Conservation (phyloP, 1,140 invertebrate genomes). For the Drosophila kanapiae region DNA sequence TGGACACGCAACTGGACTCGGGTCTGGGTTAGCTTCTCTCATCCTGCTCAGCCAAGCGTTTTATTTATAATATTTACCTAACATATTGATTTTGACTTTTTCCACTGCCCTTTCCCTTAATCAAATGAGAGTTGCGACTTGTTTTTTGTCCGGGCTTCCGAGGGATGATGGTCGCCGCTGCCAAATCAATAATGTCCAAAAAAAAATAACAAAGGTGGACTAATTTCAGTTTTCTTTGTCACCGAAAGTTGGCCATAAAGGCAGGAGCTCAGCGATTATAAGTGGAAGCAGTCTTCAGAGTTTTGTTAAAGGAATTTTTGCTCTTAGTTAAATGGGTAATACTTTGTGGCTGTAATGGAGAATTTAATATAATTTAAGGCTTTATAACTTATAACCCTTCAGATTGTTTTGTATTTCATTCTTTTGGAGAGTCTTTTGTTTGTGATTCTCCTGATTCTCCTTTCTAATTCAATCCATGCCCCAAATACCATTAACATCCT, state of each 20-base stretch:
- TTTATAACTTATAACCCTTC: neutral
- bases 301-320: neutral
- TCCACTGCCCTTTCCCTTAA: neutral
- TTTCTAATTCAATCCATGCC: no score
- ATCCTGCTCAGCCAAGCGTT: neutral
- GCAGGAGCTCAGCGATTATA: neutral
- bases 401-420: no score
- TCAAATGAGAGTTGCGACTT: constrained; percentile 9
- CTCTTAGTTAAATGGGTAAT: constrained; percentile 3
- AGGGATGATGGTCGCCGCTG: constrained; percentile 14
- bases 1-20: constrained; percentile 36
- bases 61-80: constrained; percentile 45
- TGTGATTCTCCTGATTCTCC: no score
- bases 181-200: constrained; percentile 33
- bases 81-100: constrained; percentile 40
- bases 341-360: neutral
- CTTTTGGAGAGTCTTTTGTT: no score
- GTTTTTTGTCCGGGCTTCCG: neutral
- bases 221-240: constrained; percentile 5
- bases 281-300: no score
- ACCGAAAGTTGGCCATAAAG: neutral
- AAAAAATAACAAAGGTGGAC: constrained; percentile 14
- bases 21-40: neutral
- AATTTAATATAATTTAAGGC: neutral
- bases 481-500: no score